These are phyloP conservation scores for Agonum fuliginosum DNA, from an alignment of 2,888 invertebrate species.

Conservation along the genomic window DNA sequence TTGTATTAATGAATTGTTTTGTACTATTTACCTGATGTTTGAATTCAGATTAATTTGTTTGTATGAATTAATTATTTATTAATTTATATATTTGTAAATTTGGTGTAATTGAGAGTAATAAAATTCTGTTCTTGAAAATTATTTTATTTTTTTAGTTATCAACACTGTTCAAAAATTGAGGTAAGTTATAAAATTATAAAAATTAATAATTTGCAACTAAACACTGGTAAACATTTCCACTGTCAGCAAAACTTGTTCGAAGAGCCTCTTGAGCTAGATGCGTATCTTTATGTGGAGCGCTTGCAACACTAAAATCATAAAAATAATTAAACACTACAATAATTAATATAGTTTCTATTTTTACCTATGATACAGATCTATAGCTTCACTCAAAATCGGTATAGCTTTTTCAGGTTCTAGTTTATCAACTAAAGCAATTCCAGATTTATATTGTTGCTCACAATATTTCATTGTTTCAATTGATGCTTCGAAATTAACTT, in stretches of 20 bases:
- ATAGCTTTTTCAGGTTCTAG: slow-evolving; percentile 76
- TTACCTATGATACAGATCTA: slow-evolving; percentile 77
- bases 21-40: slow-evolving; percentile 55
- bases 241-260: slow-evolving; percentile 78
- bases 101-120: slow-evolving; percentile 60
- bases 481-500: slow-evolving; percentile 72
- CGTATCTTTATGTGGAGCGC: slow-evolving; percentile 80
- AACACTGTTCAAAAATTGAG: neutral
- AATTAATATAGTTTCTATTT: neutral
- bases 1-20: slow-evolving; percentile 48
- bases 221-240: slow-evolving; percentile 72
- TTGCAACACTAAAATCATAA: slow-evolving; percentile 72
- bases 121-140: slow-evolving; percentile 56
- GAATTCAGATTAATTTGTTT: slow-evolving; percentile 52
- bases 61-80: slow-evolving; percentile 58
- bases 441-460: slow-evolving; percentile 74
- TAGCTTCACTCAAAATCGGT: slow-evolving; percentile 74
- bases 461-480: slow-evolving; percentile 72
- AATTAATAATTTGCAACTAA: slow-evolving; percentile 30
- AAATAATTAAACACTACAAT: neutral
- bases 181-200: neutral
- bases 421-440: slow-evolving; percentile 74
- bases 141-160: neutral
- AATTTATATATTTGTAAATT: slow-evolving; percentile 59
- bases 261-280: slow-evolving; percentile 83